Percentiles rank a stretch among this genome's conserved stretches.
phyloP scores from a whole-genome alignment of 53 echinoderm and acorn worm species.

The Crossaster papposus region DNA sequence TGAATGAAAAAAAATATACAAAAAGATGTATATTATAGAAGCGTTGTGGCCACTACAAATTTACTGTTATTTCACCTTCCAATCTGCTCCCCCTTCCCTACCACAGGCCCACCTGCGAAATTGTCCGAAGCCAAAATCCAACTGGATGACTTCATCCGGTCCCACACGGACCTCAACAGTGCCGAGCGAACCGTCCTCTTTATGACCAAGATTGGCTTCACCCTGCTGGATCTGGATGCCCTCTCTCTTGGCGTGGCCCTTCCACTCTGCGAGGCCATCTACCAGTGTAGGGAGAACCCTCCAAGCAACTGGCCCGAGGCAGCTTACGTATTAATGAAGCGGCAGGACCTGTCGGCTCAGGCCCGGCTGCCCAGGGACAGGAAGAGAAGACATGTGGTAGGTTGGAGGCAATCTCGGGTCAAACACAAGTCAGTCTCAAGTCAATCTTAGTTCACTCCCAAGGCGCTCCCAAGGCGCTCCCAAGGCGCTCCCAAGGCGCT shows the following conservation, averaged over 20 bases:
- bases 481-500: no score
- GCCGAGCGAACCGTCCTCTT: constrained; percentile 81
- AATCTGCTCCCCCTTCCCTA: neutral
- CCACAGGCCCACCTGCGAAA: constrained; percentile 13
- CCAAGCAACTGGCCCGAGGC: constrained; percentile 89
- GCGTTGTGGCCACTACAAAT: neutral
- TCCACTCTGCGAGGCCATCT: constrained; percentile 75
- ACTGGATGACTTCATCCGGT: constrained; percentile 62
- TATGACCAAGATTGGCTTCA: constrained; percentile 81
- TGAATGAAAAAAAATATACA: no score
- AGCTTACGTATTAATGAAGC: constrained; percentile 81
- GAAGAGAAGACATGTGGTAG: constrained; percentile 56
- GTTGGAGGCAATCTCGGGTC: no score
- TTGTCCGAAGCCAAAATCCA: neutral
- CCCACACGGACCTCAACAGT: constrained; percentile 63
- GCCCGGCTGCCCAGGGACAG: constrained; percentile 67
- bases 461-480: no score
- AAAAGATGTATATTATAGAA: no score
- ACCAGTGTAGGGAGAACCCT: constrained; percentile 79
- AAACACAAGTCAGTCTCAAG: neutral
- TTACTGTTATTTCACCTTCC: no score
- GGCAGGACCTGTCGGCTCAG: constrained; percentile 88
- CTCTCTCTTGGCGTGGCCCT: constrained; percentile 80
- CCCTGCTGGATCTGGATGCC: constrained; percentile 73
- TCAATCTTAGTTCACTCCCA: no score